These are phyloP conservation scores for Protomyctophum bolini DNA, from an alignment of 2,113 vertebrate genomes.

Conservation along the genomic window DNA sequence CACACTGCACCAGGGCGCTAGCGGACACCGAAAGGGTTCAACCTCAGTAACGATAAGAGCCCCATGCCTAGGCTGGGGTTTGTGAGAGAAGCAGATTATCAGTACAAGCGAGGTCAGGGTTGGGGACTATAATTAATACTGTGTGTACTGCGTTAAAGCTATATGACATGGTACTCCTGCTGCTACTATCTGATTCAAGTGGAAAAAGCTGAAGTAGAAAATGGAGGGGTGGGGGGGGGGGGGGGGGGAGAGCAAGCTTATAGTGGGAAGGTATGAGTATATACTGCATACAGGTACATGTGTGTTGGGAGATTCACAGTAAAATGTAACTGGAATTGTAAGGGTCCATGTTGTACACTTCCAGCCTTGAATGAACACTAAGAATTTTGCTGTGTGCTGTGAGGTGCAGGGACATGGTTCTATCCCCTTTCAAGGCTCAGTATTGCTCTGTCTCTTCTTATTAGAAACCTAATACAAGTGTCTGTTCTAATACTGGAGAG, in stretches of 20 bases:
- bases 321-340: too few species aligned
- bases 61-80: conserved; percentile 54
- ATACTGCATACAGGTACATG: too few species aligned
- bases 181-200: conserved; percentile 64
- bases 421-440: conserved; percentile 57
- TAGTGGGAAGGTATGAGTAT: neutral
- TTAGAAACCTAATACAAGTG: conserved; percentile 83
- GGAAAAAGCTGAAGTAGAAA: conserved; percentile 48
- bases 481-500: conserved; percentile 82
- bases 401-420: conserved; percentile 47
- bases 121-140: conserved; percentile 77
- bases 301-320: too few species aligned
- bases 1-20: conserved; percentile 33
- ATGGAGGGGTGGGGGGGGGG: conserved; percentile 18
- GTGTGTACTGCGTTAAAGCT: conserved; percentile 32
- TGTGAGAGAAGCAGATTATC: conserved; percentile 71
- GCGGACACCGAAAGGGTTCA: conserved; percentile 55
- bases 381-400: too few species aligned
- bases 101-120: conserved; percentile 57
- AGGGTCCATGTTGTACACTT: too few species aligned
- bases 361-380: too few species aligned
- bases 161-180: conserved; percentile 70
- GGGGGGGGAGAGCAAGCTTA: neutral
- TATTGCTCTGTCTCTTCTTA: conserved; percentile 80
- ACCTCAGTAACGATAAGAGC: conserved; percentile 59